Conservation (phyloP, 1,140 invertebrate genomes). For the Cyclargus thomasi region DNA sequence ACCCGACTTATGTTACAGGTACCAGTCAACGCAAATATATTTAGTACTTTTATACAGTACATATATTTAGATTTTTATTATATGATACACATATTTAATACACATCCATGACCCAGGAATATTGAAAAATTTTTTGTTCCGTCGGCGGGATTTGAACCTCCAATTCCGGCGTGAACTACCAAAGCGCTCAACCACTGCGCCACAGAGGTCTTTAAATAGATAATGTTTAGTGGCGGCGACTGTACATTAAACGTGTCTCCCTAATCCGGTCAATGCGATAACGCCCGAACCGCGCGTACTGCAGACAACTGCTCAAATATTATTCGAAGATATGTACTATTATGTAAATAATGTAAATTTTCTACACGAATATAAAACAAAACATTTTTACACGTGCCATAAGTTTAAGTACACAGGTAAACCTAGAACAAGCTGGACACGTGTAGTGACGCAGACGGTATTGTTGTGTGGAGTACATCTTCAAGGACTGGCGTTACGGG, state of each 20-base stretch:
- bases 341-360: background rate
- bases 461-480: background rate
- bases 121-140: too few species aligned
- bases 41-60: too few species aligned
- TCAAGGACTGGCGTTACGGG: background rate
- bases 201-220: too few species aligned
- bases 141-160: too few species aligned
- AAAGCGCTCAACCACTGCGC: too few species aligned
- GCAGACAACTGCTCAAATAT: conserved; percentile 7
- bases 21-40: too few species aligned
- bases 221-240: background rate
- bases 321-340: background rate
- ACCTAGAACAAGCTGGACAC: background rate
- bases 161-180: too few species aligned
- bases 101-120: too few species aligned
- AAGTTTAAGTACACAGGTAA: background rate
- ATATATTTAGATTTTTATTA: too few species aligned
- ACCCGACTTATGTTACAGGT: too few species aligned
- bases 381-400: conserved; percentile 3
- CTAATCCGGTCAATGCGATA: background rate
- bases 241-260: background rate
- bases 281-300: background rate
- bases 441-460: background rate
- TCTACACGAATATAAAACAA: background rate
- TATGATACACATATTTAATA: too few species aligned